A percentile compares a stretch with the other conserved stretches of the same genome.
phyloP scores from a whole-genome alignment of 2,113 vertebrate species.

The Suricata suricatta region DNA sequence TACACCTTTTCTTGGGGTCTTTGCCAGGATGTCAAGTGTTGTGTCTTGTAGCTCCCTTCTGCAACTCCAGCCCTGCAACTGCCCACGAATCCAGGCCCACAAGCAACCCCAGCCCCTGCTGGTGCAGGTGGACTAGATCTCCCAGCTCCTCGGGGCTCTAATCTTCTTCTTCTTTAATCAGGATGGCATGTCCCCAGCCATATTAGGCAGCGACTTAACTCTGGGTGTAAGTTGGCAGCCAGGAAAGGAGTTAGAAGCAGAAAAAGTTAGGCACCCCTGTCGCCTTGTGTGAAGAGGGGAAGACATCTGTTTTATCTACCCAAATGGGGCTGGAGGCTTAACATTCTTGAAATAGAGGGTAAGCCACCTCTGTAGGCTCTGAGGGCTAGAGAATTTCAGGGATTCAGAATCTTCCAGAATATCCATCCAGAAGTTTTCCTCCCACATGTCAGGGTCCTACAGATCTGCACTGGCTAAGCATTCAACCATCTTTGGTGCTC shows the following conservation, averaged over 20 bases:
- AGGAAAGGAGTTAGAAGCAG: neutral
- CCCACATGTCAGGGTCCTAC: neutral
- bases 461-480: neutral
- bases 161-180: neutral
- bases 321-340: neutral
- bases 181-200: neutral
- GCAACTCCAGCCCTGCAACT: neutral
- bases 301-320: neutral
- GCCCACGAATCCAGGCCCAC: neutral
- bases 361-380: neutral
- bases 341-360: neutral
- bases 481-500: neutral
- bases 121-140: neutral
- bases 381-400: neutral
- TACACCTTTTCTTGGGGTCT: neutral
- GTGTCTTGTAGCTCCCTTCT: neutral
- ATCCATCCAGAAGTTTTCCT: neutral
- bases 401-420: neutral
- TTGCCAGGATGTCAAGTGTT: neutral
- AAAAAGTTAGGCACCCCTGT: neutral
- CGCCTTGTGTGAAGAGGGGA: neutral
- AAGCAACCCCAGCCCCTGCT: neutral
- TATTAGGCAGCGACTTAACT: neutral
- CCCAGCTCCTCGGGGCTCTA: neutral
- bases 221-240: neutral